Evolutionary conservation across 2,888 invertebrate species (phyloP).

Genomic region (Hymenopus coronatus): DNA sequence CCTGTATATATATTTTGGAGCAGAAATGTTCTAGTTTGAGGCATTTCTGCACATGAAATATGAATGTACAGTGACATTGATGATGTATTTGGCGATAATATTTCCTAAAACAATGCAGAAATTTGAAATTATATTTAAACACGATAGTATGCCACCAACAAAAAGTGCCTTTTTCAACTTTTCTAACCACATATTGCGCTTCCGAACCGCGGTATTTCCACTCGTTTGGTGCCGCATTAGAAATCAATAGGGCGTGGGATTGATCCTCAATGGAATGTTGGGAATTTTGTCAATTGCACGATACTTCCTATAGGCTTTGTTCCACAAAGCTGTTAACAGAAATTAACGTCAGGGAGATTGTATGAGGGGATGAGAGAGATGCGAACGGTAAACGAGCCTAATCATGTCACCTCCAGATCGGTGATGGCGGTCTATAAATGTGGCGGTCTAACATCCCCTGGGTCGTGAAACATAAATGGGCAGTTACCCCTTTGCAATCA

Average conservation of each 20-base stretch:
- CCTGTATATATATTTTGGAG: no score
- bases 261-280: neutral
- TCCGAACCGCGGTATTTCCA: neutral
- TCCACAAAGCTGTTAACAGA: neutral
- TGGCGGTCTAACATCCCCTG: neutral
- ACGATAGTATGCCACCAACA: neutral
- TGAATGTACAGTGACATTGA: no score
- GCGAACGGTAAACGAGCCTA: neutral
- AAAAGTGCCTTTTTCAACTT: neutral
- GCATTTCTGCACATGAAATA: no score
- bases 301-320: neutral
- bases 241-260: neutral
- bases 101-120: neutral
- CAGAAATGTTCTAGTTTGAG: no score
- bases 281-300: neutral
- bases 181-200: neutral
- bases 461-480: neutral
- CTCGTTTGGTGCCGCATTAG: neutral
- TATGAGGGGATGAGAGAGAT: neutral
- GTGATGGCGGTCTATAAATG: neutral
- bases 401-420: neutral
- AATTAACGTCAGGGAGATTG: neutral
- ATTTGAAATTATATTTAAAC: neutral
- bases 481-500: neutral
- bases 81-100: no score